A percentile compares a stretch with the other conserved stretches of the same genome.
Conservation (phyloP, 1,140 invertebrate species). For the Brachionus asplanchnoidis region DNA sequence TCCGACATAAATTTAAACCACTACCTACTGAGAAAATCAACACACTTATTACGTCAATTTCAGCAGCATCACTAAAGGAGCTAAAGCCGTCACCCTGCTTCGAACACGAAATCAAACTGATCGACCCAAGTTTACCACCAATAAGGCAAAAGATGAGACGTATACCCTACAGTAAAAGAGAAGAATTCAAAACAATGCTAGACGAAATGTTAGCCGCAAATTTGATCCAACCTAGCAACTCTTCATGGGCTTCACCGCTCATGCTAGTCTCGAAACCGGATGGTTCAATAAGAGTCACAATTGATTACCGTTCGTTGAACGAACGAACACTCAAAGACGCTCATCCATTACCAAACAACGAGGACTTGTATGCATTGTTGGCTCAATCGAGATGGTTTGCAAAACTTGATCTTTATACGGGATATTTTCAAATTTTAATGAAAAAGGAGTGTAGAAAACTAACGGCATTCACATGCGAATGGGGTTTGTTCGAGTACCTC, state of each 20-base stretch:
- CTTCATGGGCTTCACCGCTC: no score
- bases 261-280: not conserved
- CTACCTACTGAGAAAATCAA: no score
- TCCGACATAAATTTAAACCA: no score
- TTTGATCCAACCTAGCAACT: no score
- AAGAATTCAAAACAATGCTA: no score
- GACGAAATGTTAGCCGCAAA: no score
- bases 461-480: not conserved
- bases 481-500: slow-evolving; percentile 45
- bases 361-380: slow-evolving; percentile 43
- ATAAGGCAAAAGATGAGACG: not conserved
- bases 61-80: not conserved
- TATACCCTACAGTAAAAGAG: not conserved
- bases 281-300: not conserved
- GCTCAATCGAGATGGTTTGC: not conserved
- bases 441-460: not conserved
- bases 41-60: not conserved
- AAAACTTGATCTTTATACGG: not conserved
- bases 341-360: slow-evolving; percentile 40
- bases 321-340: slow-evolving; percentile 37
- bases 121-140: not conserved
- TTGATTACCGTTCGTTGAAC: slow-evolving; percentile 43
- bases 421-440: slow-evolving; percentile 4
- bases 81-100: not conserved
- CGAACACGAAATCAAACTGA: not conserved